Conservation (phyloP, 2,113 vertebrate genomes). For the Mesitornis unicolor region DNA sequence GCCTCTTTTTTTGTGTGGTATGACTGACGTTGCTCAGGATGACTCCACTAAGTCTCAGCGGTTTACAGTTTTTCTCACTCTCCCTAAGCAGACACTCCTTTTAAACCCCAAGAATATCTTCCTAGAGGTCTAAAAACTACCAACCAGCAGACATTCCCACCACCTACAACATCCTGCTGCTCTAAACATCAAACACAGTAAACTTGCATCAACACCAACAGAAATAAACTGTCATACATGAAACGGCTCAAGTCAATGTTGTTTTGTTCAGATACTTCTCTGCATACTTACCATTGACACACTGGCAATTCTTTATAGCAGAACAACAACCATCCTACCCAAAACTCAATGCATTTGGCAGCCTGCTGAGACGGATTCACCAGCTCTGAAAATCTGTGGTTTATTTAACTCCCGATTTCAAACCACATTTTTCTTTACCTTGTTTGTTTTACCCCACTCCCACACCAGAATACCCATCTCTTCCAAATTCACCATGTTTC, state of each 20-base stretch:
- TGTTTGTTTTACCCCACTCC: not conserved
- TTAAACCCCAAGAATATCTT: not conserved
- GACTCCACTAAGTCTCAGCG: not conserved
- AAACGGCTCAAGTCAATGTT: not conserved
- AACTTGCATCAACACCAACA: not conserved
- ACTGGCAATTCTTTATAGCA: not conserved
- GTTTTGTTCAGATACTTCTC: not conserved
- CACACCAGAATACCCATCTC: not conserved
- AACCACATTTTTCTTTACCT: not conserved
- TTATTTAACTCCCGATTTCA: not conserved
- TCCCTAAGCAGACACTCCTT: not conserved
- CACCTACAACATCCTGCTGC: not conserved
- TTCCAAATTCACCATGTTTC: not conserved
- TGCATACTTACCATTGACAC: conserved; percentile 26
- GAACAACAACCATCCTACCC: not conserved
- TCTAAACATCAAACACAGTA: not conserved
- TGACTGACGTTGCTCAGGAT: fast-evolving
- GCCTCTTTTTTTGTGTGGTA: not conserved
- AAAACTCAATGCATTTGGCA: not conserved
- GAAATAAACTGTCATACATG: not conserved
- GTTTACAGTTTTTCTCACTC: not conserved
- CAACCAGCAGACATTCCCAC: not conserved
- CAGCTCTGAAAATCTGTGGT: not conserved
- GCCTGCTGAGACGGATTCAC: not conserved
- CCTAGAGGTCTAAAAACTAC: not conserved